Evolutionary conservation across 2,888 invertebrate genomes (phyloP).

Genomic region (Rhagophthalmus giganteus): DNA sequence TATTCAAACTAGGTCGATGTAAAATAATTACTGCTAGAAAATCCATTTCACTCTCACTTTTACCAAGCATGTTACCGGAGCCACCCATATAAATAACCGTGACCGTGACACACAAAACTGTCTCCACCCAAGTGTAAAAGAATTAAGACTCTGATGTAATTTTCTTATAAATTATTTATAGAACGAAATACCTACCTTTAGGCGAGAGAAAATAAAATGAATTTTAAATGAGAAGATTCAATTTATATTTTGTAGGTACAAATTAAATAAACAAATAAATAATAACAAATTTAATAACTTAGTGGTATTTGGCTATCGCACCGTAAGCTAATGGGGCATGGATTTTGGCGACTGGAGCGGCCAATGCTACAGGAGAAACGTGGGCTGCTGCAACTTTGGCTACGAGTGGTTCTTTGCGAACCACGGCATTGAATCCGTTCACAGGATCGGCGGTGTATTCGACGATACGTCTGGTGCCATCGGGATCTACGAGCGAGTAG

Average conservation of each 20-base stretch:
- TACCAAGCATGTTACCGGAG: conserved; percentile 12
- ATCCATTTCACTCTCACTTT: conserved; percentile 26
- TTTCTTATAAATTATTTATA: not conserved
- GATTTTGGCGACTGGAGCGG: conserved; percentile 40
- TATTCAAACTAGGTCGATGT: conserved; percentile 34
- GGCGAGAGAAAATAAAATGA: too few species aligned
- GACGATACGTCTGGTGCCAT: conserved; percentile 59
- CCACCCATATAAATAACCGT: conserved; percentile 17
- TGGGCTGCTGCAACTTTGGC: conserved; percentile 46
- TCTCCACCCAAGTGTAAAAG: conserved; percentile 9
- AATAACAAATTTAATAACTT: conserved; percentile 5
- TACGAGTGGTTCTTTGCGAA: conserved; percentile 63
- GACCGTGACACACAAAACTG: conserved; percentile 22
- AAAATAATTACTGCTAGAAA: conserved; percentile 40
- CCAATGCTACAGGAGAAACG: conserved; percentile 22
- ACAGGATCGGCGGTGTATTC: conserved; percentile 63
- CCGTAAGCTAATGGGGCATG: conserved; percentile 25
- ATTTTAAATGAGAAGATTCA: not conserved
- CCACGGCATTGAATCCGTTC: conserved; percentile 67
- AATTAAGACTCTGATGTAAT: not conserved
- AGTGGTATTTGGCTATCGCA: conserved; percentile 55
- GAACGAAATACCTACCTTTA: too few species aligned
- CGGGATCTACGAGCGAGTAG: conserved; percentile 60
- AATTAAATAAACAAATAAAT: conserved; percentile 21
- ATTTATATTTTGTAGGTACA: conserved; percentile 24